phyloP scores from a whole-genome alignment of 2,113 vertebrate genomes.

The Pterocles gutturalis region DNA sequence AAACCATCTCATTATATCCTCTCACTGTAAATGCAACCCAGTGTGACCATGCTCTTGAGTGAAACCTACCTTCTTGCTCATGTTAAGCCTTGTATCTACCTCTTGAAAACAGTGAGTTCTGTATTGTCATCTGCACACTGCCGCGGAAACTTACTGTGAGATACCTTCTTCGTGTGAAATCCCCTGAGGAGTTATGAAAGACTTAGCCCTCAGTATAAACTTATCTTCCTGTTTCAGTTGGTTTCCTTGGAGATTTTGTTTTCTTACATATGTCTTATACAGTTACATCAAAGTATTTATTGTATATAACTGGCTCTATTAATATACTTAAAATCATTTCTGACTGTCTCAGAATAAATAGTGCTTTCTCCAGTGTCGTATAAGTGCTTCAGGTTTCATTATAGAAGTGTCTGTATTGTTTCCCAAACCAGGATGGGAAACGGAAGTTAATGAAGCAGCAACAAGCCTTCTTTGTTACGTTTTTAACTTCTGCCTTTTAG shows the following conservation, averaged over 20 bases:
- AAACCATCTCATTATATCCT: neutral
- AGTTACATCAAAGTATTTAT: neutral
- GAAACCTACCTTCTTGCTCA: neutral
- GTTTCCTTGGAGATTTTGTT: neutral
- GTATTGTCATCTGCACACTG: neutral
- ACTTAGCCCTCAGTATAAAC: neutral
- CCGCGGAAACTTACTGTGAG: neutral
- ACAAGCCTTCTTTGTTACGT: neutral
- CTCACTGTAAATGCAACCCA: neutral
- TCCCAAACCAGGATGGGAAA: neutral
- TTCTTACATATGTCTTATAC: neutral
- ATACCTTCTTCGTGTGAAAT: neutral
- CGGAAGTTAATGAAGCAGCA: neutral
- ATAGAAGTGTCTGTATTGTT: neutral
- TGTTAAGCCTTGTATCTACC: neutral
- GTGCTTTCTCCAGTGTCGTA: neutral
- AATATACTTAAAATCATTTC: neutral
- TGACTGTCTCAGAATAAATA: slow-evolving; percentile 15
- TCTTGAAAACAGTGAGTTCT: slow-evolving; percentile 5
- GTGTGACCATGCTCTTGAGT: neutral
- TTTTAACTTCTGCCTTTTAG: neutral
- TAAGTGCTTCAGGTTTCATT: slow-evolving; percentile 2
- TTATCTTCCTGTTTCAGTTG: neutral
- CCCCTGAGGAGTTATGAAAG: neutral
- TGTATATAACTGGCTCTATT: neutral